A percentile compares a stretch with the other conserved stretches of the same genome.
Evolutionary conservation across 2,797 vertebrate species (phyloP).

Genomic region (Harpagifer antarcticus): DNA sequence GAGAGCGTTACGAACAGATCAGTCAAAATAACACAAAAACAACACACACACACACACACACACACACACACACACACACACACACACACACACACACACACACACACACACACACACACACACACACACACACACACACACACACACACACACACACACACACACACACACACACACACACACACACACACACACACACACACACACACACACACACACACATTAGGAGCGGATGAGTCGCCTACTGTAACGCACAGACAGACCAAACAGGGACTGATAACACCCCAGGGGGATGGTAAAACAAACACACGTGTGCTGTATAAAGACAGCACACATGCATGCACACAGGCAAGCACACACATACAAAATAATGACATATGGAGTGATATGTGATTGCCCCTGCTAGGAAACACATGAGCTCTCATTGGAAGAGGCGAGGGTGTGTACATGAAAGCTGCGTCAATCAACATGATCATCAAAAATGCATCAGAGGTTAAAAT

Average conservation of each 20-base stretch:
- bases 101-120: slow-evolving; percentile 19
- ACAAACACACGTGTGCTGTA: slow-evolving; percentile 38
- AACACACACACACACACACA: slow-evolving; percentile 22
- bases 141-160: slow-evolving; percentile 19
- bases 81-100: slow-evolving; percentile 24
- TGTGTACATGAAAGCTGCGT: slow-evolving; percentile 26
- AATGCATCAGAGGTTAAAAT: slow-evolving; percentile 55
- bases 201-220: slow-evolving; percentile 22
- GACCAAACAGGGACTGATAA: slow-evolving; percentile 28
- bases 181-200: slow-evolving; percentile 19
- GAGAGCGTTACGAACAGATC: slow-evolving; percentile 45
- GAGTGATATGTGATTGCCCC: slow-evolving; percentile 16
- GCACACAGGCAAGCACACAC: slow-evolving; percentile 20
- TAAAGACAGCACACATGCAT: slow-evolving; percentile 7
- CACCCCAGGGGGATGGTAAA: slow-evolving; percentile 24
- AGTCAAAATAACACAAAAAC: slow-evolving; percentile 16
- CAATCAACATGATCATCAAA: slow-evolving; percentile 58
- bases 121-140: slow-evolving; percentile 24
- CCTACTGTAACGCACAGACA: slow-evolving; percentile 33
- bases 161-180: slow-evolving; percentile 24
- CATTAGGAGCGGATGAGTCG: slow-evolving; percentile 28
- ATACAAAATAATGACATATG: slow-evolving; percentile 25
- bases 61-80: slow-evolving; percentile 19
- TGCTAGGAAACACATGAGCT: slow-evolving; percentile 7
- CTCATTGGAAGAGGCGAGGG: slow-evolving; percentile 17